These are phyloP conservation scores for Ctenochaetus hawaiiensis DNA, from an alignment of 2,797 vertebrate genomes.

Conservation along the genomic window DNA sequence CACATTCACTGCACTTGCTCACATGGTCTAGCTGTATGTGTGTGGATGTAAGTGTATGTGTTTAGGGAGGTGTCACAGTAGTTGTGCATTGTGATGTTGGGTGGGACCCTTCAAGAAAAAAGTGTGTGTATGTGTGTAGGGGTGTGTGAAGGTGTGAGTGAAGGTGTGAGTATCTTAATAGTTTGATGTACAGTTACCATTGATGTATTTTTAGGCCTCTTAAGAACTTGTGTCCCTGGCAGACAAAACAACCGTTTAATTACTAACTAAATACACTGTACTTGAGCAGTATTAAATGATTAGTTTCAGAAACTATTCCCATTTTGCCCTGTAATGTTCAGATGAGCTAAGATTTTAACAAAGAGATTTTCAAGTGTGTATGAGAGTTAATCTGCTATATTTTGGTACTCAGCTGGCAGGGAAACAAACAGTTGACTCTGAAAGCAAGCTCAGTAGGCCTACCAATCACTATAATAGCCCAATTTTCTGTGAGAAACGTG, in stretches of 20 bases:
- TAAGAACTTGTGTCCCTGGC: not conserved
- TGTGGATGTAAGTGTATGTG: conserved; percentile 23
- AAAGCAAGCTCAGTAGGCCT: not conserved
- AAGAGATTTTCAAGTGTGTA: not conserved
- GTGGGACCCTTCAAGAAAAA: conserved; percentile 28
- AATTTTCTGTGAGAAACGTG: conserved; percentile 17
- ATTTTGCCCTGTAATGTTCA: not conserved
- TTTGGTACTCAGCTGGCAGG: conserved; percentile 19
- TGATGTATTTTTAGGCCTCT: conserved; percentile 3
- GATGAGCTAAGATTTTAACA: too few relatives aligned
- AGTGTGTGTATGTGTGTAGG: conserved; percentile 1
- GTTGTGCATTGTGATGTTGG: conserved; percentile 23
- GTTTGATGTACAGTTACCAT: conserved; percentile 2
- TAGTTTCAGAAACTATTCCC: not conserved
- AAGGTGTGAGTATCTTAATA: conserved; percentile 2
- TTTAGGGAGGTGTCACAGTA: conserved; percentile 26
- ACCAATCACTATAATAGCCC: conserved; percentile 14
- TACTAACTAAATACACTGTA: not conserved
- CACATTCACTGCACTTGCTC: conserved; percentile 69
- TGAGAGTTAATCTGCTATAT: not conserved
- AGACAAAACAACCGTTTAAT: not conserved
- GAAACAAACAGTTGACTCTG: not conserved
- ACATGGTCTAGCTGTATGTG: conserved; percentile 62
- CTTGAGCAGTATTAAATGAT: not conserved
- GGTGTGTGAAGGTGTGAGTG: not conserved